Conservation (phyloP, 2,113 vertebrate genomes). For the Gymnocephalus cernua region DNA sequence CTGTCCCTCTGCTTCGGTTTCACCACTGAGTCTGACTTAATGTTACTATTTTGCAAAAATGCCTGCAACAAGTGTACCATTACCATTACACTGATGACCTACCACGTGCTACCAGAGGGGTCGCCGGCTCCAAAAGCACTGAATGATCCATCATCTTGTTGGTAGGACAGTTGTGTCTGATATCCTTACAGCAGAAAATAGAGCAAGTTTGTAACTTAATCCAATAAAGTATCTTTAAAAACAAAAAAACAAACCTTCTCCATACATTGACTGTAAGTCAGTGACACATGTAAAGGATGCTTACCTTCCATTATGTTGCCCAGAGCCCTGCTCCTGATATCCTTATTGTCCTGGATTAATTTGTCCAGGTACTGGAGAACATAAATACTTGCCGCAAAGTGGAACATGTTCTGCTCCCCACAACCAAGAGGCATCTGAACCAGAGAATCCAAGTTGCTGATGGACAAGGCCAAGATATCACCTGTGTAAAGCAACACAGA, state of each 20-base stretch:
- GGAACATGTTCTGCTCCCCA: conserved; percentile 94
- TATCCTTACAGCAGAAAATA: conserved; percentile 84
- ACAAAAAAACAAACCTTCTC: neutral
- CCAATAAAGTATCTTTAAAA: neutral
- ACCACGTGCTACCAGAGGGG: conserved; percentile 92
- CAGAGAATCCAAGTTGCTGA: conserved; percentile 84
- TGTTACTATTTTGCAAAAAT: neutral
- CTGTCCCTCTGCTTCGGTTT: too few species aligned
- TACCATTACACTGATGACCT: conserved; percentile 44
- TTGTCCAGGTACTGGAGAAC: conserved; percentile 88
- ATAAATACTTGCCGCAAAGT: conserved; percentile 91
- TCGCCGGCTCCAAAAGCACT: conserved; percentile 90
- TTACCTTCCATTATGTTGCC: conserved; percentile 88
- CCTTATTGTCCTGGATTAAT: conserved; percentile 80
- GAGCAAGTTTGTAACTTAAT: neutral
- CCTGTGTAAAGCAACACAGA: conserved; percentile 77
- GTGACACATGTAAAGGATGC: neutral
- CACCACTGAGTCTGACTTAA: too few species aligned
- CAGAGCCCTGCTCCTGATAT: conserved; percentile 82
- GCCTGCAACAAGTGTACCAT: neutral
- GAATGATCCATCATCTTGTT: conserved; percentile 91
- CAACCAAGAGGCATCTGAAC: conserved; percentile 90
- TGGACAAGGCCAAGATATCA: conserved; percentile 89
- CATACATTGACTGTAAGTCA: neutral
- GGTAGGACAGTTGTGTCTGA: conserved; percentile 89